These are phyloP conservation scores for Ametastegia equiseti DNA, from an alignment of 2,888 invertebrate species.

Conservation along the genomic window DNA sequence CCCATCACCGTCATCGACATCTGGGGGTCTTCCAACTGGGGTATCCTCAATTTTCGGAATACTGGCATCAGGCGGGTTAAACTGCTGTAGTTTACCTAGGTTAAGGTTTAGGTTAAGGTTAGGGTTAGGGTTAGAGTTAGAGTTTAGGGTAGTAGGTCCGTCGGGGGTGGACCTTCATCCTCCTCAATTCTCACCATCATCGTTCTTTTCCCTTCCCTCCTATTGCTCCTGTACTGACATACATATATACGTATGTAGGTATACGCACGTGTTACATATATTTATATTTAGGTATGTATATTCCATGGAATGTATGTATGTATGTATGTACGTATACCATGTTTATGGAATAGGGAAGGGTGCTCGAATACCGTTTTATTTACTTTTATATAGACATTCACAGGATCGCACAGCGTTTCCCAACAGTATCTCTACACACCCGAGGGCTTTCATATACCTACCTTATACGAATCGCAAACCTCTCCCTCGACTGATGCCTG, in stretches of 20 bases:
- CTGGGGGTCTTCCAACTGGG: too few species aligned
- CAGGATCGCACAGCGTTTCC: not conserved
- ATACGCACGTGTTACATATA: not conserved
- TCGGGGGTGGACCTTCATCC: too few species aligned
- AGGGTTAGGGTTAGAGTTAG: too few species aligned
- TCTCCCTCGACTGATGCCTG: constrained; percentile 10
- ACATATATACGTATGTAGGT: not conserved
- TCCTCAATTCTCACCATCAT: too few species aligned
- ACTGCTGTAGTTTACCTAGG: not conserved
- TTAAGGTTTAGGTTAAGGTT: not conserved
- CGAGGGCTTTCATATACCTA: constrained; percentile 17
- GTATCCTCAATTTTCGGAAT: not conserved
- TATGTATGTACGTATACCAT: not conserved
- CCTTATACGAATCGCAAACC: not conserved
- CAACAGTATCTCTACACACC: not conserved
- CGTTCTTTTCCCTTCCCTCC: not conserved
- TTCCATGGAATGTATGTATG: not conserved
- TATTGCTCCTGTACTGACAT: not conserved
- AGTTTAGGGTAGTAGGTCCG: too few species aligned
- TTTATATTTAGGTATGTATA: not conserved
- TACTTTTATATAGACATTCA: constrained; percentile 20
- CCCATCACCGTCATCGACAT: too few species aligned
- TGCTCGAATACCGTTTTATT: not conserved
- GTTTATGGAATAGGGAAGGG: not conserved
- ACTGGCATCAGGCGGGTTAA: not conserved